phyloP scores from a whole-genome alignment of 35 echinoderm and acorn worm species.

The Apostichopus californicus region DNA sequence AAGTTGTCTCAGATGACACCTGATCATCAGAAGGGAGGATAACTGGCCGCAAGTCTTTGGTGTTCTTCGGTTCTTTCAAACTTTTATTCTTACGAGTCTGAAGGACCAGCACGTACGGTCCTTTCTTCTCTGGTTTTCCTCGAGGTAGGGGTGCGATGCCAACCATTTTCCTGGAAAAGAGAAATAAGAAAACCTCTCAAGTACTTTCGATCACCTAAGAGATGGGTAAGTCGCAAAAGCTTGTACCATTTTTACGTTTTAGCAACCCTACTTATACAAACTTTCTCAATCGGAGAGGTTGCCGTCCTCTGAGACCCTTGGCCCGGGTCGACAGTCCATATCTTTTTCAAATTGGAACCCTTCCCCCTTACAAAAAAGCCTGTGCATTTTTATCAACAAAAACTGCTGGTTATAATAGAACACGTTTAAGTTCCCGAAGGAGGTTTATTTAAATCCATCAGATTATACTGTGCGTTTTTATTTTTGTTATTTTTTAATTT shows the following conservation, averaged over 20 bases:
- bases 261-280: background rate
- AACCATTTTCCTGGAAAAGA: slow-evolving; percentile 38
- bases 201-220: background rate
- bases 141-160: slow-evolving; percentile 32
- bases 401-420: no score
- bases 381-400: no score
- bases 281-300: background rate
- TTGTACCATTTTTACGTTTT: background rate
- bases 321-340: background rate
- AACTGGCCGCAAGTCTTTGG: background rate
- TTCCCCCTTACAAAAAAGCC: no score
- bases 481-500: no score
- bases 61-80: background rate
- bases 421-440: no score
- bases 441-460: no score
- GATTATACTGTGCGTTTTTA: no score
- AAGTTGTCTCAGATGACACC: background rate
- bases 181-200: background rate
- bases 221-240: background rate
- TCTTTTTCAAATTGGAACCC: no score
- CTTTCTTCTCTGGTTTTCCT: slow-evolving; percentile 10
- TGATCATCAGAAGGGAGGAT: no score
- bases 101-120: slow-evolving; percentile 25
- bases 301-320: background rate
- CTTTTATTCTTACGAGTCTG: background rate